These are phyloP conservation scores for Plusia festucae DNA, from an alignment of 2,888 invertebrate species.

Conservation along the genomic window DNA sequence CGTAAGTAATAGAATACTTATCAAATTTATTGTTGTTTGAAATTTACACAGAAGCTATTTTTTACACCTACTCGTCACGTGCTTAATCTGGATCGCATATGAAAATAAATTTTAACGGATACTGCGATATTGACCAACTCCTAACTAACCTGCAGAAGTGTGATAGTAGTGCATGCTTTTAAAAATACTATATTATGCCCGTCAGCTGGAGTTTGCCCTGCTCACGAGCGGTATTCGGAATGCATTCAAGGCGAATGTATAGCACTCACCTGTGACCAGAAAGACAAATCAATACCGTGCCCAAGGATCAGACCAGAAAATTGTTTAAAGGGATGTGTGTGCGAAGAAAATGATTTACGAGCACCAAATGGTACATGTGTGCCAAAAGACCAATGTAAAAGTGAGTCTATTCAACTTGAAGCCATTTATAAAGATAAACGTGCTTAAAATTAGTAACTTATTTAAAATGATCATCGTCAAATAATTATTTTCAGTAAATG, in stretches of 20 bases:
- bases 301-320: slow-evolving; percentile 17
- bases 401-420: slow-evolving; percentile 24
- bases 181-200: not conserved
- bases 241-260: slow-evolving; percentile 58
- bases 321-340: slow-evolving; percentile 40
- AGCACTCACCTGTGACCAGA: slow-evolving; percentile 52
- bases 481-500: not conserved
- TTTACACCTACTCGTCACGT: too few relatives aligned
- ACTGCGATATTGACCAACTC: too few relatives aligned
- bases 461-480: too few relatives aligned
- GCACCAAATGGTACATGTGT: slow-evolving; percentile 36
- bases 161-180: too few relatives aligned
- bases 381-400: slow-evolving; percentile 25
- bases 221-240: slow-evolving; percentile 52
- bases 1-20: slow-evolving; percentile 53
- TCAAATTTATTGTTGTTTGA: too few relatives aligned
- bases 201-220: slow-evolving; percentile 50
- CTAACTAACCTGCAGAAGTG: too few relatives aligned
- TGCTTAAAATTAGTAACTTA: too few relatives aligned
- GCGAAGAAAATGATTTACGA: slow-evolving; percentile 37
- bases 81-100: too few relatives aligned
- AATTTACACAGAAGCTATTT: too few relatives aligned
- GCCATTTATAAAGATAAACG: too few relatives aligned
- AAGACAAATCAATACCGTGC: slow-evolving; percentile 43
- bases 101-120: too few relatives aligned